phyloP scores from a whole-genome alignment of 2,888 invertebrate genomes.

The Drosophila multiciliata region DNA sequence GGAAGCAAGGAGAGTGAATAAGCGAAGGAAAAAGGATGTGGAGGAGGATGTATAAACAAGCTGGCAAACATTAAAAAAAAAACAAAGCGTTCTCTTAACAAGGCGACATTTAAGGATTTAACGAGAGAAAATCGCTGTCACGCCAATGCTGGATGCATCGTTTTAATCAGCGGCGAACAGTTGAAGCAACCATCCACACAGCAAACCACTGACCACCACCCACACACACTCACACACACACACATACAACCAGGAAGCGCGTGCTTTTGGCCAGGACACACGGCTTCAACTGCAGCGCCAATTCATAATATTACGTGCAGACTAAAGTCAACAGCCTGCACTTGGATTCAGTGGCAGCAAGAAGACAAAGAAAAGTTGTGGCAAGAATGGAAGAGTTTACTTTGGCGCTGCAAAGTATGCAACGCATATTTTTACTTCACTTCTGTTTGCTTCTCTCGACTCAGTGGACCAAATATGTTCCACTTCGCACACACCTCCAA shows the following conservation, averaged over 20 bases:
- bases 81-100: conserved; percentile 65
- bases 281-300: conserved; percentile 10
- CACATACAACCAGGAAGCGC: conserved; percentile 21
- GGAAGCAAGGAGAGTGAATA: neutral
- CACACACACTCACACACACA: neutral
- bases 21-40: neutral
- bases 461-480: conserved; percentile 39
- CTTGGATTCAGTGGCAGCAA: conserved; percentile 31
- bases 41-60: conserved; percentile 14
- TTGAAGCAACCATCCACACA: conserved; percentile 8
- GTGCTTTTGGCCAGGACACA: conserved; percentile 47
- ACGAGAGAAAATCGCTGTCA: conserved; percentile 76
- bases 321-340: conserved; percentile 73
- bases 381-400: conserved; percentile 57
- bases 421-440: conserved; percentile 72
- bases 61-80: conserved; percentile 58
- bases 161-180: conserved; percentile 73
- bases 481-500: conserved; percentile 10
- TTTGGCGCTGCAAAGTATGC: conserved; percentile 73
- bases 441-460: conserved; percentile 65
- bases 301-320: conserved; percentile 70
- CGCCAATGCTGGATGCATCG: conserved; percentile 59
- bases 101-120: conserved; percentile 77
- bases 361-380: conserved; percentile 46
- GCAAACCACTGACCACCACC: conserved; percentile 1